These are phyloP conservation scores for Carollia perspicillata DNA, from an alignment of 2,113 vertebrate genomes.

Conservation along the genomic window DNA sequence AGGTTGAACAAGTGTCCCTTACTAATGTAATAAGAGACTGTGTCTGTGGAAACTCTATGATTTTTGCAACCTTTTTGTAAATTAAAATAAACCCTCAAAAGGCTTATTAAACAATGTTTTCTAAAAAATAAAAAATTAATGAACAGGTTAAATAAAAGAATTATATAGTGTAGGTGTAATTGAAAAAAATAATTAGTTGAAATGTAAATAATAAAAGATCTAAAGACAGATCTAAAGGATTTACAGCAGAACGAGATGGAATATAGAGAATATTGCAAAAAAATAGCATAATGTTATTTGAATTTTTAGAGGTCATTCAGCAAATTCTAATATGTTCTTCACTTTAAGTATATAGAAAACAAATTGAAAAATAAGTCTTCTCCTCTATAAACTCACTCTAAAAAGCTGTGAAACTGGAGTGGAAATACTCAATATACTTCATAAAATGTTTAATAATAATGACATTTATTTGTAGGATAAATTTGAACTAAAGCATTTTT, in stretches of 20 bases:
- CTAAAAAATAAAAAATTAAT: neutral
- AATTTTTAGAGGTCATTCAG: neutral
- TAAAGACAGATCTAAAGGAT: neutral
- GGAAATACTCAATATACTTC: neutral
- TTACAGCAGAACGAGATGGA: neutral
- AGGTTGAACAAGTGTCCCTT: neutral
- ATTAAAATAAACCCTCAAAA: neutral
- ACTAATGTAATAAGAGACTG: neutral
- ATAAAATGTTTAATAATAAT: neutral
- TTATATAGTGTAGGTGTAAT: neutral
- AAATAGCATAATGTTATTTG: neutral
- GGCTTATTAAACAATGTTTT: neutral
- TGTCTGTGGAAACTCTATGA: neutral
- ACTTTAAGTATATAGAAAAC: neutral
- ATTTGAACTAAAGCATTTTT: neutral
- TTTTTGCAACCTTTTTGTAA: neutral
- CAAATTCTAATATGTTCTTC: neutral
- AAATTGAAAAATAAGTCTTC: neutral
- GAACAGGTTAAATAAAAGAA: neutral
- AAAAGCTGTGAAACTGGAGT: neutral
- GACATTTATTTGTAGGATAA: neutral
- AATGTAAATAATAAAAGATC: neutral
- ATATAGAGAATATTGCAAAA: neutral
- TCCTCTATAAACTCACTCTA: neutral
- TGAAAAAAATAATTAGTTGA: neutral